A percentile compares a stretch with the other conserved stretches of the same genome.
phyloP scores from a whole-genome alignment of 2,113 vertebrate species.

The Tringa solitaria region DNA sequence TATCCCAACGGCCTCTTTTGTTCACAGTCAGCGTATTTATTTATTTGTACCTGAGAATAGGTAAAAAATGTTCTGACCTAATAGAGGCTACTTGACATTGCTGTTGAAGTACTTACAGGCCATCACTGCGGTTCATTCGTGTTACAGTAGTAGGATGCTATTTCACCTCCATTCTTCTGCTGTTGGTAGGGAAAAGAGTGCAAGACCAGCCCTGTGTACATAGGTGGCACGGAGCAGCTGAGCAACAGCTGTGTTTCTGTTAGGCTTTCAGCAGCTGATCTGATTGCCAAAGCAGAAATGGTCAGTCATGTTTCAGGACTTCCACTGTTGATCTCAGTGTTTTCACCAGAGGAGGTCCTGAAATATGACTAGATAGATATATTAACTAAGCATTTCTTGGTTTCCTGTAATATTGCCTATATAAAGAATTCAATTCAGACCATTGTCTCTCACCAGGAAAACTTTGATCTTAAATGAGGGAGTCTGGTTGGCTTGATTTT shows the following conservation, averaged over 20 bases:
- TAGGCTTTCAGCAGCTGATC: background rate
- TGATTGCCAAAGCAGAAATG: background rate
- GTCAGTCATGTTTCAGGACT: background rate
- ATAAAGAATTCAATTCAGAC: background rate
- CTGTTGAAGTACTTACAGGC: background rate
- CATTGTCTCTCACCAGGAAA: background rate
- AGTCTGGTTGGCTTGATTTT: background rate
- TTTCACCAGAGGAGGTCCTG: background rate
- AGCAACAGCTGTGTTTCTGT: background rate
- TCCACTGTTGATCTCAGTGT: background rate
- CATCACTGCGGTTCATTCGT: rapidly evolving
- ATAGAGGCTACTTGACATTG: background rate
- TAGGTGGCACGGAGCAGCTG: background rate
- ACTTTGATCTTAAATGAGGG: background rate
- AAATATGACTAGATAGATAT: background rate
- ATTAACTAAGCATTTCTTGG: background rate
- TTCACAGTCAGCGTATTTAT: background rate
- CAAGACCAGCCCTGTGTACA: background rate
- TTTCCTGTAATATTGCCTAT: background rate
- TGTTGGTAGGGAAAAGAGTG: background rate
- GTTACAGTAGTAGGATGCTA: background rate
- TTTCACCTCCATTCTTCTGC: background rate
- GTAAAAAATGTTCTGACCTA: background rate
- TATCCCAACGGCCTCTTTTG: background rate
- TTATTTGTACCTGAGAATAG: background rate